Conservation (phyloP, 2,113 vertebrate species). For the Ictidomys tridecemlineatus region DNA sequence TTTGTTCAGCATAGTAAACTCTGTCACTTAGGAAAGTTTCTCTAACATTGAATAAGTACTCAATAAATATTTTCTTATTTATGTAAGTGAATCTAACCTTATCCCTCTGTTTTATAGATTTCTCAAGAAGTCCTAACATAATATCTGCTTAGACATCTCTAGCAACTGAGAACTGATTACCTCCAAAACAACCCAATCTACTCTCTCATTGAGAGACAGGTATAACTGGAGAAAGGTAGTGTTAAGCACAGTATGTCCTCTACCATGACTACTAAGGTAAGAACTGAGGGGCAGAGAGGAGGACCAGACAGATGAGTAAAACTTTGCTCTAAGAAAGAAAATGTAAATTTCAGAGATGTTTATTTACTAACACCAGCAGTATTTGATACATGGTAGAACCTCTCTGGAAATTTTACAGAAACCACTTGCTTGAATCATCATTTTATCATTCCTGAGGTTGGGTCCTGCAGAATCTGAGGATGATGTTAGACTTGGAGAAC, state of each 20-base stretch:
- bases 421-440: constrained; percentile 27
- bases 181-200: not conserved
- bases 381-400: not conserved
- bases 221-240: not conserved
- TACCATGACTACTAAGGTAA: not conserved
- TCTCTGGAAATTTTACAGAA: not conserved
- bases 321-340: not conserved
- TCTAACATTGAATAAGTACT: not conserved
- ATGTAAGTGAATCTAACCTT: not conserved
- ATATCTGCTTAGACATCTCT: not conserved
- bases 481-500: not conserved
- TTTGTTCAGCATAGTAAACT: not conserved
- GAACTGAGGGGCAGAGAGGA: not conserved
- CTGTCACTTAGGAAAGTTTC: not conserved
- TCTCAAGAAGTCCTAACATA: not conserved
- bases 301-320: not conserved
- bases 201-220: not conserved
- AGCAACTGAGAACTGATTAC: not conserved
- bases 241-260: not conserved
- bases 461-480: not conserved
- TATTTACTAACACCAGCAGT: not conserved
- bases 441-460: not conserved
- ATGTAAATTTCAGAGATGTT: not conserved
- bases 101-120: not conserved
- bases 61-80: not conserved